Conservation (phyloP, 1,140 invertebrate species). For the Drosophila tsacasi region DNA sequence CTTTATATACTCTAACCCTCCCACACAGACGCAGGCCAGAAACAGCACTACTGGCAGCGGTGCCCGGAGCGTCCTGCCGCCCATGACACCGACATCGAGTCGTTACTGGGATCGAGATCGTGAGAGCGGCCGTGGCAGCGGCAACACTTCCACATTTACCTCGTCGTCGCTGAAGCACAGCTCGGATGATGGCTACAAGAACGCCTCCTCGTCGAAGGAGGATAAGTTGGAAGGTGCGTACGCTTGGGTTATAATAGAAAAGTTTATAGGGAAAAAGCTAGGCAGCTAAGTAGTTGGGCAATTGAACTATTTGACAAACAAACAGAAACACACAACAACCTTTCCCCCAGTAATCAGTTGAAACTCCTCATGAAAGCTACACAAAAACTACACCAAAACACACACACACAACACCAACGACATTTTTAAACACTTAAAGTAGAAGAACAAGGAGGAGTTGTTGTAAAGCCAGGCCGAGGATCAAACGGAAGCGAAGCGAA, state of each 20-base stretch:
- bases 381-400: neutral
- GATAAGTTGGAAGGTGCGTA: conserved; percentile 78
- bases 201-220: conserved; percentile 41
- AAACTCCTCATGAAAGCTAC: conserved; percentile 4
- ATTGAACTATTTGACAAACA: neutral
- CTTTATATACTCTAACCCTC: conserved; percentile 21
- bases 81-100: conserved; percentile 77
- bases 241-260: neutral
- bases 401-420: neutral
- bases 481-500: neutral
- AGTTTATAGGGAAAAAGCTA: neutral
- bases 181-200: conserved; percentile 66
- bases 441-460: neutral
- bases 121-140: conserved; percentile 37
- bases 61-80: conserved; percentile 66
- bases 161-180: conserved; percentile 60
- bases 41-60: conserved; percentile 39
- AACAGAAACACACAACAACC: neutral
- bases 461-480: neutral
- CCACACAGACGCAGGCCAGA: conserved; percentile 57
- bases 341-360: conserved; percentile 5
- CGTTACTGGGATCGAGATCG: conserved; percentile 81
- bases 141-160: conserved; percentile 54
- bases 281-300: neutral
- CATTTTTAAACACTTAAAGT: neutral